A percentile compares a stretch with the other conserved stretches of the same genome.
Conservation (phyloP, 2,888 invertebrate species). For the Aleiodes testaceus region DNA sequence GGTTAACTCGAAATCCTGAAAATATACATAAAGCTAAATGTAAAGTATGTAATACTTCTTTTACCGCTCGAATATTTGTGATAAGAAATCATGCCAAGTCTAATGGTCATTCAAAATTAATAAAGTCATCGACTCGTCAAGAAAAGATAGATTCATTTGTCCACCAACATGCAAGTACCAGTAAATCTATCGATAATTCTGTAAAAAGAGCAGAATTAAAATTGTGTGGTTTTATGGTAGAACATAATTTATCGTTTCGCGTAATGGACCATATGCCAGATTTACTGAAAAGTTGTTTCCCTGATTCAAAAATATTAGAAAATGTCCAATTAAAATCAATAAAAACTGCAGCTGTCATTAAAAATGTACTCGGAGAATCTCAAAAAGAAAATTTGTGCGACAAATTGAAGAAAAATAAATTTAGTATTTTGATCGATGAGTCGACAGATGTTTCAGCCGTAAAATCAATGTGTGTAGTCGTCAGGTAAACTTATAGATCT, state of each 20-base stretch:
- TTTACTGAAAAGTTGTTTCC: conserved; percentile 55
- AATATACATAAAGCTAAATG: too few species aligned
- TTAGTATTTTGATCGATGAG: conserved; percentile 57
- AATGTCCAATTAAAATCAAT: conserved; percentile 55
- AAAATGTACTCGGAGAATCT: conserved; percentile 55
- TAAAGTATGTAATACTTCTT: too few species aligned
- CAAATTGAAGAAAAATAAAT: conserved; percentile 53
- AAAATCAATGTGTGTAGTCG: conserved; percentile 52
- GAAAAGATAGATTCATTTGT: too few species aligned
- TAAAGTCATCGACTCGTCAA: too few species aligned
- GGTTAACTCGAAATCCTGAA: too few species aligned
- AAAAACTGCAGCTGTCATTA: conserved; percentile 53
- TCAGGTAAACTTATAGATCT: conserved; percentile 10
- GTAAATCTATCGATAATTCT: too few species aligned
- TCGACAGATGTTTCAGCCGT: conserved; percentile 55
- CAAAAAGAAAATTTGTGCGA: conserved; percentile 54
- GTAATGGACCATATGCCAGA: conserved; percentile 41
- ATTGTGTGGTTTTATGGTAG: conserved; percentile 44
- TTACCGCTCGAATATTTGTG: too few species aligned
- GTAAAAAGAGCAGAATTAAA: conserved; percentile 45
- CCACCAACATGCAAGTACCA: too few species aligned
- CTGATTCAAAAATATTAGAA: conserved; percentile 56
- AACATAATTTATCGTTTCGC: conserved; percentile 44
- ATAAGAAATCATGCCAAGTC: too few species aligned
- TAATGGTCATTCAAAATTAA: too few species aligned